These are phyloP conservation scores for Rhysida immarginata DNA, from an alignment of 1,140 invertebrate genomes.

Conservation along the genomic window DNA sequence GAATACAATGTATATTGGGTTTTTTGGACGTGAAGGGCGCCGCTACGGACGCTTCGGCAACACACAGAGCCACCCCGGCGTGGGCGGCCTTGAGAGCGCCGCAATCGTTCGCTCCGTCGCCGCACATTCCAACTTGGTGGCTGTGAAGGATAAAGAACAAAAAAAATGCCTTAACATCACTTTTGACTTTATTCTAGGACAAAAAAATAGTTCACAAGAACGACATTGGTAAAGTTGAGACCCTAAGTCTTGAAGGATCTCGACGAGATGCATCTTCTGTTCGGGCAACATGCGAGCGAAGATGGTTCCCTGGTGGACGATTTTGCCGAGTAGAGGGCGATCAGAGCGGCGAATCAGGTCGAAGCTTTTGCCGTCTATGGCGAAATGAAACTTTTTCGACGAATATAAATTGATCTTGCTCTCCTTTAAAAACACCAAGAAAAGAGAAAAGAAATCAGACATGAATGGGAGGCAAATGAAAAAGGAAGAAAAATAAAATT, in stretches of 20 bases:
- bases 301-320: conserved; percentile 27
- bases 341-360: conserved; percentile 17
- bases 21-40: conserved; percentile 42
- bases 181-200: neutral
- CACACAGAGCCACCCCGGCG: conserved; percentile 36
- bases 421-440: conserved; percentile 6
- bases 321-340: conserved; percentile 15
- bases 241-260: conserved; percentile 37
- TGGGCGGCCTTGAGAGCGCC: conserved; percentile 38
- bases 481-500: neutral
- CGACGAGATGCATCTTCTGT: conserved; percentile 41
- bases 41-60: conserved; percentile 41
- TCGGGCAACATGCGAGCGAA: conserved; percentile 45
- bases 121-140: conserved; percentile 40
- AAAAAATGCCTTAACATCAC: neutral
- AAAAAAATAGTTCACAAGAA: neutral
- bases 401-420: conserved; percentile 8
- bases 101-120: conserved; percentile 46
- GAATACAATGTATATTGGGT: conserved; percentile 38
- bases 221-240: conserved; percentile 20
- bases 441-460: too few relatives aligned
- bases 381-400: conserved; percentile 19
- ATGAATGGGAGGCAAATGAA: conserved; percentile 10
- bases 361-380: conserved; percentile 23
- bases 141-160: conserved; percentile 7